phyloP scores from a whole-genome alignment of 2,888 invertebrate species.

The Aphidius colemani region DNA sequence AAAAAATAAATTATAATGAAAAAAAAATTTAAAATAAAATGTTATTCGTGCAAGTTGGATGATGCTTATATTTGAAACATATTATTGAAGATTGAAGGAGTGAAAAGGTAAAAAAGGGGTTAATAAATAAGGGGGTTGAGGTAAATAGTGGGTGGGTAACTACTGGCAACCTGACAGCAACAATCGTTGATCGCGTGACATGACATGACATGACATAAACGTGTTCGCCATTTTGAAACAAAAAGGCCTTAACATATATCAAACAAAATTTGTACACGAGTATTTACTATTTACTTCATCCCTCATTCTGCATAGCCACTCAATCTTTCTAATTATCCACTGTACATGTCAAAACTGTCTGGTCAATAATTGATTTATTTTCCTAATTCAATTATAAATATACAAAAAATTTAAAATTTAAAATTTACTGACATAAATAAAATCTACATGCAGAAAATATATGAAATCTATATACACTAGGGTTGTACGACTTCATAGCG shows the following conservation, averaged over 20 bases:
- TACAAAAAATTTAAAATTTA: too few species aligned
- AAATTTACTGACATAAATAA: too few species aligned
- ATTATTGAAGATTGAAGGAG: not conserved
- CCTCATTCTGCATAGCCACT: not conserved
- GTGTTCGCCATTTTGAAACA: slow-evolving; percentile 22
- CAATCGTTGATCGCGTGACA: slow-evolving; percentile 35
- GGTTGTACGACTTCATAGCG: too few species aligned
- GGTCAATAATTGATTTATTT: slow-evolving; percentile 3
- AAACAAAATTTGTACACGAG: not conserved
- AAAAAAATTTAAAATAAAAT: too few species aligned
- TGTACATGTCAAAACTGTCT: not conserved
- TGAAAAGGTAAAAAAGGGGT: not conserved
- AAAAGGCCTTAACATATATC: not conserved
- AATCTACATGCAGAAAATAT: too few species aligned
- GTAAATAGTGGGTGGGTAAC: slow-evolving; percentile 43
- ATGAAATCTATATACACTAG: too few species aligned
- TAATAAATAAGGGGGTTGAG: not conserved
- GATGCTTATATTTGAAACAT: too few species aligned
- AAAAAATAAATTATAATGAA: too few species aligned
- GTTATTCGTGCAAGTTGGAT: too few species aligned
- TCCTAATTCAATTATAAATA: not conserved
- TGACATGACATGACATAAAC: slow-evolving; percentile 17
- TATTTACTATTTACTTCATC: not conserved
- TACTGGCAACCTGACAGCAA: slow-evolving; percentile 51
- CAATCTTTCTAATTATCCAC: slow-evolving; percentile 3